Base-by-base conservation (phyloP, 2,113 vertebrate species). In the Diglossa brunneiventris region DNA sequence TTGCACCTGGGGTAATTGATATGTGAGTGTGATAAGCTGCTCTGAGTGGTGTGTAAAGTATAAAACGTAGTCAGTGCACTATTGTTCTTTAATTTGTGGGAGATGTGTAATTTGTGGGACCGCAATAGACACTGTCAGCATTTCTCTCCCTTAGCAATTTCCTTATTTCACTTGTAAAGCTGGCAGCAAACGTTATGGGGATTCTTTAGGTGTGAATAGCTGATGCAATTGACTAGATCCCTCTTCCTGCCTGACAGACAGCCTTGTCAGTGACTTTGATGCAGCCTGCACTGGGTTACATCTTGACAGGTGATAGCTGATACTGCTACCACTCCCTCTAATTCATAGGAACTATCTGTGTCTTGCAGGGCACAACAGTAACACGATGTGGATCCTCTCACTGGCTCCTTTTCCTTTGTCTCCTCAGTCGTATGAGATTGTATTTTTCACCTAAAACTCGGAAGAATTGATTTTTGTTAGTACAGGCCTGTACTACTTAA, bases 191-290 rank as follows among this genome's bases (percentile, higher is more conserved):
- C 3, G 35, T 61, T 1, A 0, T 0, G 37, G 59, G 47, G 72
- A 75, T 94, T 89, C 72, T 92, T 63, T 72, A 61, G 59, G 49
- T 95, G 44, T 69, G 78, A 94, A 80, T 85, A 56, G 91, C 78
- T 89, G 69, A 67, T 68, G 24, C n/a, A 24, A 42, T 49, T 58
- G 41, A 82, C 35, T 49, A 66, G 30, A 55, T 92, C 41, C 24
- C 44, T 69, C 87, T 94, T 96, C 95, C 89, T 92, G 89, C 52
- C 68, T 87, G 64, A 92, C 78, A 61, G 72, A 10, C 33, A 69
- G 59, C 21, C 31, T 27, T n/a, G 7, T 70, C 37, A 56, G 35
- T 77, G 52, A 58, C 70, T 94, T 86, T 77, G 77, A 17, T 91
- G 64, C 83, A 83, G 46, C 77, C 59, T 53, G 53, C 21, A 4